Percentiles rank a stretch among this genome's conserved stretches.
phyloP scores from a whole-genome alignment of 2,888 invertebrate genomes.

The Fragum fragum region DNA sequence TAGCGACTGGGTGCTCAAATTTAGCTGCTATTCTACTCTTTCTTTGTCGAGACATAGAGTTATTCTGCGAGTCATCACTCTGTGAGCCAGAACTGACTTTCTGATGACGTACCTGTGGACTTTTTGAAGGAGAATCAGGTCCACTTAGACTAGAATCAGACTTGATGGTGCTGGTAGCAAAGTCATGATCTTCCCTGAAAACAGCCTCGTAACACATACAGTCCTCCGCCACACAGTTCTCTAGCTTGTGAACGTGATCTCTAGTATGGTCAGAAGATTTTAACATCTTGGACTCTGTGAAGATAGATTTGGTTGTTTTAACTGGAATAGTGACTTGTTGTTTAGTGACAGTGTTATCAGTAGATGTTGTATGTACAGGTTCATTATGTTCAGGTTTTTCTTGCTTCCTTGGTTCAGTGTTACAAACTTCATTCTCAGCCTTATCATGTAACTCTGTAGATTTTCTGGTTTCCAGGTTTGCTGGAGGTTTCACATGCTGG shows the following conservation, averaged over 20 bases:
- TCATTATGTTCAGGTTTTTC: not conserved
- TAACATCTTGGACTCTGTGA: not conserved
- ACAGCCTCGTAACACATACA: constrained; percentile 73
- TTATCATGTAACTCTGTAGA: not conserved
- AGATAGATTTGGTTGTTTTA: not conserved
- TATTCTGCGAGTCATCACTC: constrained; percentile 62
- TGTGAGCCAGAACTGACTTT: constrained; percentile 62
- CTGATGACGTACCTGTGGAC: constrained; percentile 24
- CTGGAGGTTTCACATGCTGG: constrained; percentile 17
- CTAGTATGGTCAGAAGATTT: not conserved
- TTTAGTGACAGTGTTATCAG: not conserved
- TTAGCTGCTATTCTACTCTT: constrained; percentile 79
- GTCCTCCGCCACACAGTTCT: constrained; percentile 59
- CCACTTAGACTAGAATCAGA: constrained; percentile 74
- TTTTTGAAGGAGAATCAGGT: constrained; percentile 67
- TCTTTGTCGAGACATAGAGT: constrained; percentile 60
- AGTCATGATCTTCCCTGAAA: constrained; percentile 73
- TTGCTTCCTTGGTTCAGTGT: not conserved
- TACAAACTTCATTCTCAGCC: not conserved
- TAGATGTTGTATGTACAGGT: not conserved
- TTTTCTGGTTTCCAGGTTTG: not conserved
- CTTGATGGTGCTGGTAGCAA: constrained; percentile 79
- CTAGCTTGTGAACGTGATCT: constrained; percentile 43
- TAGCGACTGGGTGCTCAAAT: constrained; percentile 71
- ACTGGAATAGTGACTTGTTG: not conserved